Conservation (phyloP, 2,888 invertebrate species). For the Chrysodeixis includens region DNA sequence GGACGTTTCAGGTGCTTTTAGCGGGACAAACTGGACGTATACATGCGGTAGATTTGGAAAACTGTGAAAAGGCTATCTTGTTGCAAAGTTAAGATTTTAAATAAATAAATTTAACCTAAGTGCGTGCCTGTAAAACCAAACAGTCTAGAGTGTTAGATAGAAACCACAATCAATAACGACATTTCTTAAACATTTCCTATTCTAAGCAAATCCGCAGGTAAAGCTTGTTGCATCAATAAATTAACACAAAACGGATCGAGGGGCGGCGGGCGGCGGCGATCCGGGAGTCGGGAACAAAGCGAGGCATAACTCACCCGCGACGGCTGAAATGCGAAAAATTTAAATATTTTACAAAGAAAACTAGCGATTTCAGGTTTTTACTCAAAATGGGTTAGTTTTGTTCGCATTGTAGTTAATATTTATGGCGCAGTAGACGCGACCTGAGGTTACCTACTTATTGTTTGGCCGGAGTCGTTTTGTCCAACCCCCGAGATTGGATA, state of each 20-base stretch:
- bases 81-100: too few species aligned
- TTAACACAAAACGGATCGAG: slow-evolving; percentile 39
- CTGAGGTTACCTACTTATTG: slow-evolving; percentile 24
- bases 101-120: too few species aligned
- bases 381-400: slow-evolving; percentile 42
- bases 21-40: too few species aligned
- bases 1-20: too few species aligned
- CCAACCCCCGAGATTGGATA: slow-evolving; percentile 8
- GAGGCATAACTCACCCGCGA: slow-evolving; percentile 42
- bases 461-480: slow-evolving; percentile 13
- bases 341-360: slow-evolving; percentile 55
- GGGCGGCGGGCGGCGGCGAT: background rate
- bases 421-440: slow-evolving; percentile 31
- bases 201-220: slow-evolving; percentile 24
- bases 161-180: background rate
- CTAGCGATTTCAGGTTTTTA: slow-evolving; percentile 43
- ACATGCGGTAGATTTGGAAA: too few species aligned
- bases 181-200: slow-evolving; percentile 19
- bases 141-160: background rate
- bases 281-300: slow-evolving; percentile 34
- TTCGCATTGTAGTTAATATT: slow-evolving; percentile 50
- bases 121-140: background rate
- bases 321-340: slow-evolving; percentile 48
- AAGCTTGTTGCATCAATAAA: slow-evolving; percentile 54
- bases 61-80: too few species aligned